Percentiles rank a stretch among this genome's conserved stretches.
These are phyloP conservation scores for Neoniphon sammara DNA, from an alignment of 2,797 vertebrate species.

Conservation along the genomic window DNA sequence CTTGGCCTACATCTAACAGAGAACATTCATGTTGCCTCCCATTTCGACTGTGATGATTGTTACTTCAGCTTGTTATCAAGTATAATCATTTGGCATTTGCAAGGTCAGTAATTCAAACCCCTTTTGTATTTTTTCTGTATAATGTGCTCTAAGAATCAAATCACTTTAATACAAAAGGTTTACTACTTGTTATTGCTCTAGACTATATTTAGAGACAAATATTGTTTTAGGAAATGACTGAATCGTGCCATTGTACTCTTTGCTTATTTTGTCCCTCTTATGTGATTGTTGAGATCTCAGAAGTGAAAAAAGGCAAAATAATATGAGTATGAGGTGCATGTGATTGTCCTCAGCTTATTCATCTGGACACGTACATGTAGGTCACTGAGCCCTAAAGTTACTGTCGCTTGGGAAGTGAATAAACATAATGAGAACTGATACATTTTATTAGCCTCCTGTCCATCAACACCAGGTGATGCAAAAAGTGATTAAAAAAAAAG, in stretches of 20 bases:
- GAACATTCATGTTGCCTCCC: conserved; percentile 71
- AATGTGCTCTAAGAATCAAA: conserved; percentile 71
- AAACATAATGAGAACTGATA: conserved; percentile 59
- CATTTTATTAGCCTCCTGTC: conserved; percentile 13
- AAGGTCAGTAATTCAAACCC: conserved; percentile 46
- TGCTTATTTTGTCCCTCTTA: conserved; percentile 30
- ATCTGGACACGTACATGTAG: conserved; percentile 48
- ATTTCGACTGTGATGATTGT: conserved; percentile 56
- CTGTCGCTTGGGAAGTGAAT: conserved; percentile 73
- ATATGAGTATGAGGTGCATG: conserved; percentile 56
- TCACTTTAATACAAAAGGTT: conserved; percentile 64
- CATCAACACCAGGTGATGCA: conserved; percentile 9
- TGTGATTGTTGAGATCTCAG: conserved; percentile 12
- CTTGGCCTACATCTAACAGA: conserved; percentile 70
- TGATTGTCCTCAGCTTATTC: conserved; percentile 46
- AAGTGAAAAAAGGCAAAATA: conserved; percentile 40
- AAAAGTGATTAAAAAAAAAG: background rate
- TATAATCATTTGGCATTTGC: conserved; percentile 57
- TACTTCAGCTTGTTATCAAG: conserved; percentile 45
- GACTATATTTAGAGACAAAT: conserved; percentile 63
- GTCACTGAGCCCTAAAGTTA: conserved; percentile 56
- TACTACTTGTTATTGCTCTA: conserved; percentile 61
- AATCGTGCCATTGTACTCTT: conserved; percentile 54
- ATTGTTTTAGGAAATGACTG: conserved; percentile 68
- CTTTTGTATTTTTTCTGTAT: conserved; percentile 65